Conservation (phyloP, 2,113 vertebrate genomes). For the Tiliqua scincoides region DNA sequence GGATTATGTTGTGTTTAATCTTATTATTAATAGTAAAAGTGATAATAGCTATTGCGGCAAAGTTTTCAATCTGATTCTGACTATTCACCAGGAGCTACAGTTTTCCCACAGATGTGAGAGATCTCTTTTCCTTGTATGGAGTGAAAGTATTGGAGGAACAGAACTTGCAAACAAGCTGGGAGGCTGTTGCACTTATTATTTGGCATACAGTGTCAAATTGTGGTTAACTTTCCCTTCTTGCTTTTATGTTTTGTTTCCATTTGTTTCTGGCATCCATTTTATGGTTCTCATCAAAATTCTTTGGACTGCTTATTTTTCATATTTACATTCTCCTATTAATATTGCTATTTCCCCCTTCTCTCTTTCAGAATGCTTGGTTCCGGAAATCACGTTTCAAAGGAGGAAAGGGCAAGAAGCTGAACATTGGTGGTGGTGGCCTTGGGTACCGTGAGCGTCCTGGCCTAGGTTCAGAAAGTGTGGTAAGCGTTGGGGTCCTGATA, state of each 20-base stretch:
- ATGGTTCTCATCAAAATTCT: neutral
- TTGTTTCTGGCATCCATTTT: neutral
- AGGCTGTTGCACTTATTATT: neutral
- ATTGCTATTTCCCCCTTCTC: conserved; percentile 6
- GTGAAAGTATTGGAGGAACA: neutral
- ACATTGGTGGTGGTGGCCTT: conserved; percentile 95
- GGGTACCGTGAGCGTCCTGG: conserved; percentile 95
- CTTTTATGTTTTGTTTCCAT: neutral
- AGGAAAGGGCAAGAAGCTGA: conserved; percentile 95
- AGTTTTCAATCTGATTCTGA: neutral
- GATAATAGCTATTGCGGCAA: neutral
- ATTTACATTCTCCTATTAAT: neutral
- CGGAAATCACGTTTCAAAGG: conserved; percentile 96
- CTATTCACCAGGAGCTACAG: neutral
- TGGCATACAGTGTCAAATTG: neutral
- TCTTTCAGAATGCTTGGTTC: conserved; percentile 93
- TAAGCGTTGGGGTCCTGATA: conserved; percentile 71
- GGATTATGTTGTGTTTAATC: neutral
- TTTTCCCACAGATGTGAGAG: neutral
- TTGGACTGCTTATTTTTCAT: neutral
- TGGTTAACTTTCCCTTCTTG: neutral
- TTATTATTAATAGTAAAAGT: neutral
- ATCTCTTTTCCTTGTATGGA: neutral
- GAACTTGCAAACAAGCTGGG: no score
- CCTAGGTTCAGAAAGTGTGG: conserved; percentile 91